These are phyloP conservation scores for Ptychodera flava DNA, from an alignment of 35 echinoderm and acorn worm genomes.

Conservation along the genomic window DNA sequence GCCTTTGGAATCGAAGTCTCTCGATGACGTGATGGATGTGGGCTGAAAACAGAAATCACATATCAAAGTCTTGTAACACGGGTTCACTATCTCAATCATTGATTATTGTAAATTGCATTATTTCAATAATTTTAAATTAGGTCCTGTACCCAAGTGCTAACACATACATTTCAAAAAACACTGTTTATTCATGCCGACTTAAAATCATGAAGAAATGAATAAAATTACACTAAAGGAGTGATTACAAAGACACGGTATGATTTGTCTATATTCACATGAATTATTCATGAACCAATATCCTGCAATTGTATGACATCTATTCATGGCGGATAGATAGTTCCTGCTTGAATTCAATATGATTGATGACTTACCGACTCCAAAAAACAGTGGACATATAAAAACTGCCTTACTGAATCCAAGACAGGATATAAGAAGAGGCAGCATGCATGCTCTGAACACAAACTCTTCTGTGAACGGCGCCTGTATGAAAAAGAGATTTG, in stretches of 20 bases:
- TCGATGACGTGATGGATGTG: constrained; percentile 96
- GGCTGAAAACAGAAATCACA: constrained; percentile 45
- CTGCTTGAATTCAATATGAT: too few species aligned
- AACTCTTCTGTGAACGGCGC: constrained; percentile 96
- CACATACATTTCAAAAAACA: not conserved
- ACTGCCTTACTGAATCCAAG: constrained; percentile 64
- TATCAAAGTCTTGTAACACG: not conserved
- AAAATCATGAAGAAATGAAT: too few species aligned
- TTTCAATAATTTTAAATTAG: not conserved
- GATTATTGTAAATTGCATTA: not conserved
- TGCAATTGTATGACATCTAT: too few species aligned
- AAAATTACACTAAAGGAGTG: too few species aligned
- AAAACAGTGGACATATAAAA: constrained; percentile 93
- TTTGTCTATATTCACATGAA: too few species aligned
- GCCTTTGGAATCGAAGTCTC: constrained; percentile 50
- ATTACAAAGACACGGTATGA: too few species aligned
- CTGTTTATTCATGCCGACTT: too few species aligned
- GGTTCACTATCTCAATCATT: not conserved
- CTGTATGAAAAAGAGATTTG: constrained; percentile 40
- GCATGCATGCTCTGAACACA: constrained; percentile 98
- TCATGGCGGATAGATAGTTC: too few species aligned
- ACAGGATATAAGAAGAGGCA: constrained; percentile 88
- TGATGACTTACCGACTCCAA: constrained; percentile 84
- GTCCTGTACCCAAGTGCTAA: not conserved
- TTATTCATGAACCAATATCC: too few species aligned